Evolutionary conservation across 1,140 invertebrate species (phyloP), one percentile per base, ranked within the genome.

Genomic region (Idris sp.): DNA sequence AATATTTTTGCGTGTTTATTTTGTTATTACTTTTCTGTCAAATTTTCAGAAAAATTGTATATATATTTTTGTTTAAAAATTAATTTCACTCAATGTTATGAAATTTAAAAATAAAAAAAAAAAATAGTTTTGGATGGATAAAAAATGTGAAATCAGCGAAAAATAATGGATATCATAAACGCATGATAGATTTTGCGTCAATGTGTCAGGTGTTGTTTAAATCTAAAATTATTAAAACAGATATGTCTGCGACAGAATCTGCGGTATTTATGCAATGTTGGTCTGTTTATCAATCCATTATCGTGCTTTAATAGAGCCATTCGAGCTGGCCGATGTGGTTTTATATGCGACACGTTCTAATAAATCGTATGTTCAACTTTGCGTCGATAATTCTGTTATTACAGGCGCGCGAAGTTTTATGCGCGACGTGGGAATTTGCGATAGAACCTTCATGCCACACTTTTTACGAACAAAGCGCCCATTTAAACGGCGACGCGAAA

Each of bases 231-330:
- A 49, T 64, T 58, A 67, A 61, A 51, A 59, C 22, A 44, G 49
- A 65, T 44, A 58, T 38, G 43, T 68, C 33, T 22, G 25, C 28
- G 56, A 53, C 58, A 54, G 26, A 61, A 74, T 64, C 28, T 68
- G 49, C 44, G 36, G 58, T 46, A 58, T 74, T 74, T 68, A 64
- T 44, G 58, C 72, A 51, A 56, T 53, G 64, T 69, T 33, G 38
- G 30, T 68, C 64, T 74, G 58, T 74, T 74, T 74, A 74, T 74
- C 72, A 74, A 74, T 74, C 72, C 64, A 74, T 74, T 74, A 74
- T 74, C 64, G 44, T 35, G 64, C 58, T 74, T 64, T 71, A 75
- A 75, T 75, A 61, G 59, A 71, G 53, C 59, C 36, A 71, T 65
- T 65, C 44, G 51, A n/a, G 53, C 33, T 59, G 58, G 62, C 19